These are phyloP conservation scores for Turritopsis rubra DNA, from an alignment of 30 jellyfish, hydroid and myxozoan species.

Conservation along the genomic window DNA sequence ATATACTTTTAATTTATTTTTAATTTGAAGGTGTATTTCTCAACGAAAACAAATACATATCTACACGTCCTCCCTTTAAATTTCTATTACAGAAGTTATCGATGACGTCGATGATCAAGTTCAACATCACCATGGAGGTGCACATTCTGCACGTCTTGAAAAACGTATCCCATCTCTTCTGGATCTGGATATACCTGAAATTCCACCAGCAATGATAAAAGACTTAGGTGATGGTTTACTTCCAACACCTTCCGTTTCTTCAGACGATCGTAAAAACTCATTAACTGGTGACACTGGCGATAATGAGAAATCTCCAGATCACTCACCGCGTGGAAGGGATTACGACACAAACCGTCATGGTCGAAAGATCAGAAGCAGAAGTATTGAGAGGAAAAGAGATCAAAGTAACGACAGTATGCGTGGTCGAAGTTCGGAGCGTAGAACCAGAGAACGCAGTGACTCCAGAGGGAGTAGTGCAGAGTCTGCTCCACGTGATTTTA, in stretches of 20 bases:
- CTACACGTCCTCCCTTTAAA: no score
- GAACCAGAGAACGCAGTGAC: neutral
- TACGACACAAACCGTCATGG: neutral
- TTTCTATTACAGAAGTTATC: neutral
- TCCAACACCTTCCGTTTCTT: neutral
- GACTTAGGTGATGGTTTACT: constrained; percentile 9
- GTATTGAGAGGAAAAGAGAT: constrained; percentile 8
- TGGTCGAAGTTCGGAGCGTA: neutral
- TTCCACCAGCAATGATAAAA: neutral
- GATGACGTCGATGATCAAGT: neutral
- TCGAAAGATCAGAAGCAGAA: neutral
- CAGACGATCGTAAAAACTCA: neutral
- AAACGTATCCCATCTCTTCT: neutral
- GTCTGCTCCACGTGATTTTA: constrained; percentile 12
- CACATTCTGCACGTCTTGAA: neutral
- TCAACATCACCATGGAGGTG: neutral
- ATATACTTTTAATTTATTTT: no score
- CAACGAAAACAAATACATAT: no score
- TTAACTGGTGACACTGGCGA: neutral
- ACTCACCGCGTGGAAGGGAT: neutral
- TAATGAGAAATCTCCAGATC: neutral
- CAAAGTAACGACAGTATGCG: neutral
- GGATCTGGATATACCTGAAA: neutral
- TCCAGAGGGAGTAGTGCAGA: neutral
- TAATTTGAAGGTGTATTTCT: no score